phyloP scores from a whole-genome alignment of 2,888 invertebrate genomes.

The Dione juno region DNA sequence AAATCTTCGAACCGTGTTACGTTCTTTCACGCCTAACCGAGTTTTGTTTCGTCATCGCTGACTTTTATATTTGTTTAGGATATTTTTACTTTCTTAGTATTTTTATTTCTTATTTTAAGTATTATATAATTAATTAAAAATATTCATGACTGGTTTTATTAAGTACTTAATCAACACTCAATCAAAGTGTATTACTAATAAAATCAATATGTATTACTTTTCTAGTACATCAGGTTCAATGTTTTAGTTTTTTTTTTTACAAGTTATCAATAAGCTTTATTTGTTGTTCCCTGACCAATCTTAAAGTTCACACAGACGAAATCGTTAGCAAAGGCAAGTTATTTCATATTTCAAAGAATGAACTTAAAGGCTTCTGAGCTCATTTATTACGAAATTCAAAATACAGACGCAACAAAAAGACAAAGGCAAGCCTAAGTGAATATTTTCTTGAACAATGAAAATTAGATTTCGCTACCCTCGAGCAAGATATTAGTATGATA shows the following conservation, averaged over 20 bases:
- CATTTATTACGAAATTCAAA: slow-evolving; percentile 17
- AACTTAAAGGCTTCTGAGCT: background rate
- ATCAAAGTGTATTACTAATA: too few relatives aligned
- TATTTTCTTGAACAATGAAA: slow-evolving; percentile 46
- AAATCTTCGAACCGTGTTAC: slow-evolving; percentile 62
- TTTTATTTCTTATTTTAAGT: slow-evolving; percentile 5
- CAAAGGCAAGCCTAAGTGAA: slow-evolving; percentile 25
- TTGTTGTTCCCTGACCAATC: background rate
- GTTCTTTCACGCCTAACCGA: slow-evolving; percentile 67
- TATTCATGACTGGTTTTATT: background rate
- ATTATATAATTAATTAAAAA: background rate
- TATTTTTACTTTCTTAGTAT: slow-evolving; percentile 7
- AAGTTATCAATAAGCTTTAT: too few relatives aligned
- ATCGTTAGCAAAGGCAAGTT: background rate
- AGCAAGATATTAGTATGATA: slow-evolving; percentile 58
- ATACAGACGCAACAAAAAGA: slow-evolving; percentile 7
- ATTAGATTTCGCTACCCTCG: slow-evolving; percentile 59
- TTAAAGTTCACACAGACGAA: too few relatives aligned
- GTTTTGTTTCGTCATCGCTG: slow-evolving; percentile 62
- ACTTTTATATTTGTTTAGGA: slow-evolving; percentile 38
- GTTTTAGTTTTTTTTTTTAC: background rate
- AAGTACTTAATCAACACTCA: too few relatives aligned
- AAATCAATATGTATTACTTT: too few relatives aligned
- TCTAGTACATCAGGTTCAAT: too few relatives aligned
- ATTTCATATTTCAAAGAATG: background rate